phyloP scores from a whole-genome alignment of 2,888 invertebrate species.

The Allacma fusca region DNA sequence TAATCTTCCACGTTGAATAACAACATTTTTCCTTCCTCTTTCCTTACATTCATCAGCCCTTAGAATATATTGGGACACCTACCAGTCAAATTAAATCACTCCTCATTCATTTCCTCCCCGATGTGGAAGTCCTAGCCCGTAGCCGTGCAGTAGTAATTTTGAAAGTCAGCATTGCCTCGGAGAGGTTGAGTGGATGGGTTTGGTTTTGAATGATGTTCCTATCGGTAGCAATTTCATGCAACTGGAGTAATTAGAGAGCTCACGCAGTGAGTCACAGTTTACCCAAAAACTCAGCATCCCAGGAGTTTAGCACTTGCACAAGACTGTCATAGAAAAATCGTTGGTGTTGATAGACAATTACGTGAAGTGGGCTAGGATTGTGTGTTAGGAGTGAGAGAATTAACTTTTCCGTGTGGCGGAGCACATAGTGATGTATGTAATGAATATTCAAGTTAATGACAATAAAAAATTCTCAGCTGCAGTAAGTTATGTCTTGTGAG shows the following conservation, averaged over 20 bases:
- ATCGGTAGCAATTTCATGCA: too few relatives aligned
- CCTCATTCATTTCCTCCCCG: background rate
- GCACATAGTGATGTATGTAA: background rate
- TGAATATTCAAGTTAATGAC: background rate
- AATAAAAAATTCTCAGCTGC: background rate
- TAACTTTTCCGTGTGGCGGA: background rate
- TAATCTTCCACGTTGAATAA: background rate
- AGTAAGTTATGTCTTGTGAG: background rate
- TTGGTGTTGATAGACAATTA: background rate
- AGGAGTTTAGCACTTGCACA: background rate
- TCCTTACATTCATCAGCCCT: background rate
- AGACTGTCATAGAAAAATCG: background rate
- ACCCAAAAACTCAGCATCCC: background rate
- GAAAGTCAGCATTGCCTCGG: background rate
- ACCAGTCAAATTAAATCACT: slow-evolving; percentile 5
- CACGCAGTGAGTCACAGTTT: background rate
- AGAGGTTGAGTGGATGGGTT: background rate
- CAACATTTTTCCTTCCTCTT: background rate
- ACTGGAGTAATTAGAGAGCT: background rate
- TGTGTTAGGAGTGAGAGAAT: background rate
- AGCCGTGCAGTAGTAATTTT: background rate
- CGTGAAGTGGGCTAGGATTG: background rate
- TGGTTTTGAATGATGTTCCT: background rate
- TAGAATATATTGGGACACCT: background rate
- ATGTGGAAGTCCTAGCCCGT: background rate